Percentiles rank a stretch among this genome's conserved stretches.
Evolutionary conservation across 2,797 vertebrate species (phyloP).

Genomic region (Sebastes vulpes): DNA sequence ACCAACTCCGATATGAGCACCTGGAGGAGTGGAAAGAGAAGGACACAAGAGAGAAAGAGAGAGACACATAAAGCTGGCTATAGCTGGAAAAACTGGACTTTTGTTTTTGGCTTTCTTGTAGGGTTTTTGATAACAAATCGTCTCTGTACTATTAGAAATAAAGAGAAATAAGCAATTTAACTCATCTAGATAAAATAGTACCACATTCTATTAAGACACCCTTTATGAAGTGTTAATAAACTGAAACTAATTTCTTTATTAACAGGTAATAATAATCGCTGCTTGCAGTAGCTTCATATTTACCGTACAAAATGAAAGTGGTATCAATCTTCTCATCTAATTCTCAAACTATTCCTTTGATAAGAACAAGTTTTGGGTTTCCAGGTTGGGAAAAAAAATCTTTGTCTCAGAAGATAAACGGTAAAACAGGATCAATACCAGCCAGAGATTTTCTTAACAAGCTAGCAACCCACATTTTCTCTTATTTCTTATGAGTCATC

Average conservation of each 20-base stretch:
- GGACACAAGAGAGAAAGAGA: not conserved
- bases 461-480: not conserved
- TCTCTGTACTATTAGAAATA: not conserved
- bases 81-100: not conserved
- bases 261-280: too few relatives aligned
- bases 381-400: not conserved
- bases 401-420: not conserved
- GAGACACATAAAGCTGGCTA: not conserved
- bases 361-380: not conserved
- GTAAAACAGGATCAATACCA: not conserved
- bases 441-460: not conserved
- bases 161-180: not conserved
- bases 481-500: not conserved
- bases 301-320: too few relatives aligned
- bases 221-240: not conserved
- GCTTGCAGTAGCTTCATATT: not conserved
- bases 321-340: not conserved
- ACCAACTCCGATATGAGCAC: slow-evolving; percentile 94
- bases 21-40: slow-evolving; percentile 66
- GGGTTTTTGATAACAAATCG: not conserved
- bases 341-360: not conserved
- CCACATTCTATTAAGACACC: not conserved
- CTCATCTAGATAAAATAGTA: not conserved
- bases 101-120: not conserved
- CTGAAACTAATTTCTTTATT: not conserved